Conservation (phyloP, 2,797 vertebrate species). For the Molossus molossus region DNA sequence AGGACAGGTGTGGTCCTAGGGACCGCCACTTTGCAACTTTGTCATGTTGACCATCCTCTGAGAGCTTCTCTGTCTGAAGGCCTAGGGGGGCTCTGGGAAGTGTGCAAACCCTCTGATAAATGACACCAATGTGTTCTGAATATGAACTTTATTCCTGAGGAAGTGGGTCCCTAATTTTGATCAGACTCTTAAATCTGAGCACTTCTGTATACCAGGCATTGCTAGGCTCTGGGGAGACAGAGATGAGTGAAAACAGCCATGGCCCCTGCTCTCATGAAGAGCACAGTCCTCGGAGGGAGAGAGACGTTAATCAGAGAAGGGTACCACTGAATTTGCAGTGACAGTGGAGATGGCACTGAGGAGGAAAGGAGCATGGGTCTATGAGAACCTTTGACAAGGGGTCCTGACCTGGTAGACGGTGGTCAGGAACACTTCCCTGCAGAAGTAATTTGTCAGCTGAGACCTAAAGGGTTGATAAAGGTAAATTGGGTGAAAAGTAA, state of each 20-base stretch:
- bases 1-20: not conserved
- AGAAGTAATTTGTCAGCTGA: not conserved
- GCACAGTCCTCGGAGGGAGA: not conserved
- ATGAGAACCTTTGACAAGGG: not conserved
- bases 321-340: not conserved
- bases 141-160: not conserved
- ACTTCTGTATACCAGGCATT: not conserved
- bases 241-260: not conserved
- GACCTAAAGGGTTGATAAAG: not conserved
- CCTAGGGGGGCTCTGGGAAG: not conserved
- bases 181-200: conserved; percentile 10
- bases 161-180: not conserved
- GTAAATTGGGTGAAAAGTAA: not conserved
- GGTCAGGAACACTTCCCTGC: not conserved
- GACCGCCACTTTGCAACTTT: not conserved
- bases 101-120: not conserved
- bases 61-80: conserved; percentile 6
- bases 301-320: not conserved
- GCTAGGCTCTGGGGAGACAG: too few species aligned
- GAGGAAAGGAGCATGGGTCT: not conserved
- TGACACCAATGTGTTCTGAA: not conserved
- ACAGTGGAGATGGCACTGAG: not conserved
- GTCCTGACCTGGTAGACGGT: not conserved
- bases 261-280: not conserved
- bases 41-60: not conserved